phyloP scores from a whole-genome alignment of 2,888 invertebrate species.

The Leucophenga maculata region DNA sequence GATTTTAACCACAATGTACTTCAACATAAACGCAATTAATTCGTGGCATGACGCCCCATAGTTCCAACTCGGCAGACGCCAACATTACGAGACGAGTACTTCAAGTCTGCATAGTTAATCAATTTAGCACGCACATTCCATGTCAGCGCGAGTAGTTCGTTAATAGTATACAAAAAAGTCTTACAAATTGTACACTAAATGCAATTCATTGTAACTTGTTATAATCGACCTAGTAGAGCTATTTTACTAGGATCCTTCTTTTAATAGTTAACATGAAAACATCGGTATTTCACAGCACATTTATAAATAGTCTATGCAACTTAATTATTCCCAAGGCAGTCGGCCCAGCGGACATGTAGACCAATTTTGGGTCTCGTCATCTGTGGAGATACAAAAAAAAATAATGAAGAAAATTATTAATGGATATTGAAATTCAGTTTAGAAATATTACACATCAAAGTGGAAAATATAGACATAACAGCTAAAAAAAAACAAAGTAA shows the following conservation, averaged over 20 bases:
- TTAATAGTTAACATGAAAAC: too few relatives aligned
- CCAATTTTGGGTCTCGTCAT: neutral
- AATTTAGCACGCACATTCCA: conserved; percentile 42
- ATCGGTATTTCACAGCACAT: neutral
- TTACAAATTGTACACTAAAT: conserved; percentile 7
- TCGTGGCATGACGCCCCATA: conserved; percentile 17
- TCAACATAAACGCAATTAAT: conserved; percentile 47
- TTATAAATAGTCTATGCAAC: neutral
- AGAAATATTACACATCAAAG: too few relatives aligned
- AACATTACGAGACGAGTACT: neutral
- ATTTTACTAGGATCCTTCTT: too few relatives aligned
- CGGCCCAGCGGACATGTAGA: neutral
- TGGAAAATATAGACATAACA: too few relatives aligned
- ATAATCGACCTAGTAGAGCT: too few relatives aligned
- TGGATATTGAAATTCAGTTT: neutral
- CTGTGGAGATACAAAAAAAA: neutral
- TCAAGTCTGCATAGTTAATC: conserved; percentile 41
- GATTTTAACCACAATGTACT: neutral
- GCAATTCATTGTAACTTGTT: too few relatives aligned
- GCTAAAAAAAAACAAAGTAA: too few relatives aligned
- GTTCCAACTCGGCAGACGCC: conserved; percentile 24
- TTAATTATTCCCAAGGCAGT: conserved; percentile 4
- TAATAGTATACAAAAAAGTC: neutral
- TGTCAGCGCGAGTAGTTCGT: conserved; percentile 8
- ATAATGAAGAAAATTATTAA: neutral